Base-by-base conservation (phyloP, 2,888 invertebrate species). In the Drosophila imparisetae region DNA sequence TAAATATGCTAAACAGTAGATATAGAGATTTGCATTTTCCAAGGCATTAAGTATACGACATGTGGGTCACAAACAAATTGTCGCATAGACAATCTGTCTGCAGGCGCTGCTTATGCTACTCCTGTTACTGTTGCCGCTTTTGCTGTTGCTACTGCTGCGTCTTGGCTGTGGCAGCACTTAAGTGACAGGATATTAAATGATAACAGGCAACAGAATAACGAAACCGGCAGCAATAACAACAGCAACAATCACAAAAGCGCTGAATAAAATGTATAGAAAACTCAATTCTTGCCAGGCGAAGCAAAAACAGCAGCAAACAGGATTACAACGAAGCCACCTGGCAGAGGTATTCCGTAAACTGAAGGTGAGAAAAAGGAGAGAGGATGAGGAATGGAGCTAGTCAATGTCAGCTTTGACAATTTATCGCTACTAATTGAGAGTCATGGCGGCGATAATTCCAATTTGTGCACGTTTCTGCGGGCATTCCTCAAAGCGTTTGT, bases 171-270 rank as follows among this genome's bases (percentile, higher is more conserved):
- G 65, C 62, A 65, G 52, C 66, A 65, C 67, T 76, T 72, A 86
- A 89, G 81, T 89, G 87, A 86, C 87, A 88, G 87, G 89, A 86
- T 88, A 88, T 88, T 88, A 89, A 90, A 90, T 86, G 88, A 89
- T 90, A 84, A 77, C 85, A 76, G 74, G 55, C 55, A 50, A 70
- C 66, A 62, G 30, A 53, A 49, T 55, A 64, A 42, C 53, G 57
- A 74, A 40, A 29, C 27, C 21, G 27, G n/a, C n/a, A 29, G 21
- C 36, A 62, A 30, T 49, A 24, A 60, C 27, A 66, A 10, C 29
- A 73, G 48, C 55, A 50, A 45, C 42, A 55, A 42, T 24, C 70
- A 49, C 62, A 54, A 58, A 70, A 49, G 32, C 38, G 32, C 50
- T 27, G 45, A 62, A 45, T 50, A 52, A 70, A 72, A 50, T 60